Evolutionary conservation across 2,888 invertebrate genomes (phyloP), one percentile per base, ranked within the genome.

Genomic region (Tupiocoris notatus): DNA sequence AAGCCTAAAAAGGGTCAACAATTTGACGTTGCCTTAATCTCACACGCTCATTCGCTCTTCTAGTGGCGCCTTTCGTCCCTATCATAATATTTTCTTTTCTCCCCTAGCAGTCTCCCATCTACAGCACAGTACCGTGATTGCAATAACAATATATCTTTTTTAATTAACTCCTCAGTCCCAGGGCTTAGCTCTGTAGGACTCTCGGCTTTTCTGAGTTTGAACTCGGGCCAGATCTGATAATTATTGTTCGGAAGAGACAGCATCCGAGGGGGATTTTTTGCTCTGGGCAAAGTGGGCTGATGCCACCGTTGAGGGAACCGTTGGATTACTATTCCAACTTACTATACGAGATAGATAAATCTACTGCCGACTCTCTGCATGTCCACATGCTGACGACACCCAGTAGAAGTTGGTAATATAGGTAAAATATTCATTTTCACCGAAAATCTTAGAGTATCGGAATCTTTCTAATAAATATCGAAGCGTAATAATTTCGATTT

Each of bases 61-160:
- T 12, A 39, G 39, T 39, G 39, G 39, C 39, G 39, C 39, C 39
- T 12, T 39, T 39, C 12, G 3, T 12, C 39, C 39, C 39, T 39
- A 39, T 39, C 39, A 39, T 39, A 39, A 39, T n/a, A 21, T 21
- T 67, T 21, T 59, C 25, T 58, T 1, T 12, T 17, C 24, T 24
- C 12, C 39, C 59, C 59, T 25, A 12, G 17, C 24, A 18, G 23
- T 24, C 23, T 70, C 18, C 23, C 18, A 17, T 23, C 61, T 61
- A n/a, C 59, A 17, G 59, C 58, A 12, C n/a, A 24, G 23, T 70
- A 22, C 39, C 70, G 56, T 70, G 70, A 70, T 70, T 70, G 70
- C 70, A 70, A 70, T 70, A 70, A 70, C 70, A 70, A 58, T 70
- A 70, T 59, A 70, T 70, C 70, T 70, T 70, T 70, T 70, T 70